A percentile compares a stretch with the other conserved stretches of the same genome.
Conservation (phyloP, 1,140 invertebrate species). For the Ceratina japonica region DNA sequence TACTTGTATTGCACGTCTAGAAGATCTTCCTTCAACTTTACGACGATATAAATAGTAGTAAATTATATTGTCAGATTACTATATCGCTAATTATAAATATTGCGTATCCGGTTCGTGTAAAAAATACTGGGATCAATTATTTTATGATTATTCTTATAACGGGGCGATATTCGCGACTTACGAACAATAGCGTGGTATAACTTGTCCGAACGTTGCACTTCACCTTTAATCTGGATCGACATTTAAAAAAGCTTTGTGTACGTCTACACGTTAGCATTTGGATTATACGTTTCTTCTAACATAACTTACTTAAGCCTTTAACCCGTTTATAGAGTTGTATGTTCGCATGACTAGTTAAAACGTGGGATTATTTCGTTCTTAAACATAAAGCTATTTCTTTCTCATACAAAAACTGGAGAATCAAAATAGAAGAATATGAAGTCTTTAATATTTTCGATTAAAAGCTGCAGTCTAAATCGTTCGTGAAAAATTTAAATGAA, state of each 20-base stretch:
- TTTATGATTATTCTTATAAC: not conserved
- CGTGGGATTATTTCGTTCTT: not conserved
- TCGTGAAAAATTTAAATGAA: not conserved
- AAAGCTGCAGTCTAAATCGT: too few species aligned
- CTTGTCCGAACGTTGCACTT: not conserved
- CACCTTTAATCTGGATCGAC: constrained; percentile 8
- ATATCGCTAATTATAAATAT: too few species aligned
- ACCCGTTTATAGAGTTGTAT: constrained; percentile 8
- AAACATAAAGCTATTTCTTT: not conserved
- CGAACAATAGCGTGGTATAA: too few species aligned
- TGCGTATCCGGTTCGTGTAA: not conserved
- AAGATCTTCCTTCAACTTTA: too few species aligned
- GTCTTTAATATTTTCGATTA: too few species aligned
- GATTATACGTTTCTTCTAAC: constrained; percentile 1
- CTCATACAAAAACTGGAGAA: too few species aligned
- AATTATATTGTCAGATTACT: too few species aligned
- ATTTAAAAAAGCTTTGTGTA: constrained; percentile 20
- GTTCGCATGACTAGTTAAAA: not conserved
- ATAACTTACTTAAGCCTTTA: constrained; percentile 2
- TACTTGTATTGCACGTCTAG: not conserved
- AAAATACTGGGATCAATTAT: not conserved
- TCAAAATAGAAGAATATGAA: too few species aligned
- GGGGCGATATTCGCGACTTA: not conserved
- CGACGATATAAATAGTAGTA: too few species aligned
- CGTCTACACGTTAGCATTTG: constrained; percentile 6